These are phyloP conservation scores for Hafferia zeledoni DNA, from an alignment of 2,797 vertebrate species.

Conservation along the genomic window DNA sequence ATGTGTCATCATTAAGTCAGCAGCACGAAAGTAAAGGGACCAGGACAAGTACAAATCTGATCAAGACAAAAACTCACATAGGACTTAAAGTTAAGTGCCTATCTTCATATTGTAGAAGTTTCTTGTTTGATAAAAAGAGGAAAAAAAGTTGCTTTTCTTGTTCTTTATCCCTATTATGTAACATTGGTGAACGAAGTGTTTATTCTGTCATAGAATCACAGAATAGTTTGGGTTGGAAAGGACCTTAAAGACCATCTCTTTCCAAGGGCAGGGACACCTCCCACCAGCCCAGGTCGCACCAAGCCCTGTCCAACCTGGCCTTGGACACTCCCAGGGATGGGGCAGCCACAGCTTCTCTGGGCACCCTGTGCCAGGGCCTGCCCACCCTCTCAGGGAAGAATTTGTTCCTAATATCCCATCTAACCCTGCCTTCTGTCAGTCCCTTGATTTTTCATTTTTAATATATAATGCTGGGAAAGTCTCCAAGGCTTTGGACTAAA, in stretches of 20 bases:
- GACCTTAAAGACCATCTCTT: neutral
- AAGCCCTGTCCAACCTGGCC: rapidly evolving
- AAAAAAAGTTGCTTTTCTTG: neutral
- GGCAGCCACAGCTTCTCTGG: neutral
- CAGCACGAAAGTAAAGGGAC: neutral
- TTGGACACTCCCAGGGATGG: neutral
- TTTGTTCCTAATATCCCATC: neutral
- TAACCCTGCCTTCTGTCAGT: neutral
- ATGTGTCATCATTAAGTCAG: neutral
- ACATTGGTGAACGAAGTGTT: neutral
- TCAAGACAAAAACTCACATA: neutral
- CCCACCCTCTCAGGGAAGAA: rapidly evolving
- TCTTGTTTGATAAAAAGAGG: neutral
- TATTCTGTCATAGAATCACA: neutral
- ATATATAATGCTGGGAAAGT: neutral
- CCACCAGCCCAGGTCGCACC: neutral
- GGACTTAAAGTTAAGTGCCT: neutral
- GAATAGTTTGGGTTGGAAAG: neutral
- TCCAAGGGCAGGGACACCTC: neutral
- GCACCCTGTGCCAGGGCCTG: neutral
- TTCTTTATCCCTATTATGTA: neutral
- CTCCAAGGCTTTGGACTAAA: conserved; percentile 16
- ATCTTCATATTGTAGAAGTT: neutral
- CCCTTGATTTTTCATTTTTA: neutral
- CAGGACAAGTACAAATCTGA: neutral